Evolutionary conservation across 2,888 invertebrate species (phyloP), one percentile per base, ranked within the genome.

Genomic region (Drosophila antonietae): DNA sequence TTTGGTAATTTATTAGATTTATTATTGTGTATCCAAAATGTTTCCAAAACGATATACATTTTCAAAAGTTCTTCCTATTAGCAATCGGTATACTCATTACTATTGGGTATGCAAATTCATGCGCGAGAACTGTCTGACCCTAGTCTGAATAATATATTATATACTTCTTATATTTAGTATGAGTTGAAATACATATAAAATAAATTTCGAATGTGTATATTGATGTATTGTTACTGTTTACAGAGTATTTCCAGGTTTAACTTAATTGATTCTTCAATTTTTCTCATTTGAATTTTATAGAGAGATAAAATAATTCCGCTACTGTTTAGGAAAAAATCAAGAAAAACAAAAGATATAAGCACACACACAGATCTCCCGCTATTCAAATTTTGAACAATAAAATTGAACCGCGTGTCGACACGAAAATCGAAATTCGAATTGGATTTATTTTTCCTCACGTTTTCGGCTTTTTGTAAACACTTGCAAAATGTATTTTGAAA

Each of bases 391-490:
- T 37, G 37, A 37, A 53, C 53, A 51, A 51, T 51, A 51, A 51
- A 51, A 35, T 51, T 20, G 53, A 58, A 65, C 60, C 71, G 75
- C 75, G 51, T 60, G 73, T 80, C 78, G 81, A 73, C 78, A 79
- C 47, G 64, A 51, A 75, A 68, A 78, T 75, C 79, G 69, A 82
- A 80, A 80, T 77, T 77, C 37, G 9, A 35, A 53, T 53, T 53
- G 37, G 1, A n/a, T 10, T 37, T 15, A 15, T 53, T 39, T 51
- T 53, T 46, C 14, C 23, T 39, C 10, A 23, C 23, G 2, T 37
- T 53, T 23, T 39, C 4, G 53, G 15, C 23, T 2, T 10, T 53
- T 39, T 53, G 51, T 51, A 6, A 23, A 39, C 39, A 39, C 15
- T 39, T 53, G 53, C 23, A 23, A 18, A 35, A 53, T 53, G 3